A percentile compares a stretch with the other conserved stretches of the same genome.
These are phyloP conservation scores for Liodrosophila aerea DNA, from an alignment of 2,888 invertebrate species.

Conservation along the genomic window DNA sequence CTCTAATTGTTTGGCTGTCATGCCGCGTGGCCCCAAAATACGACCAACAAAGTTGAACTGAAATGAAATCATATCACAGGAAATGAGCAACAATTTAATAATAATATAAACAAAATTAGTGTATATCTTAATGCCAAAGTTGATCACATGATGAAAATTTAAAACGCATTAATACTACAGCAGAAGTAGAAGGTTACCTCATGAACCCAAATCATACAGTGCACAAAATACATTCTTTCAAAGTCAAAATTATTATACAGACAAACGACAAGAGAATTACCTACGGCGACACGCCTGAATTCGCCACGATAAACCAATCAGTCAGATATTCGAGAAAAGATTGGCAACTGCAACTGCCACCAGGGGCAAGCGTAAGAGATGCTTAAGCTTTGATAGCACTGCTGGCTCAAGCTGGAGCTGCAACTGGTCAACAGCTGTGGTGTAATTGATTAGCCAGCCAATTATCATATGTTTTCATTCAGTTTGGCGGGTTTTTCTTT, in stretches of 20 bases:
- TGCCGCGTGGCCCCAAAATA: constrained; percentile 99
- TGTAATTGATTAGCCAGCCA: constrained; percentile 22
- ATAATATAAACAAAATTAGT: constrained; percentile 27
- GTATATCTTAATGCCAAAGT: constrained; percentile 42
- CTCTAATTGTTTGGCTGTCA: constrained; percentile 99
- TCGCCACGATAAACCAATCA: constrained; percentile 79
- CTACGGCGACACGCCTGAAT: constrained; percentile 74
- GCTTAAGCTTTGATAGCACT: background rate
- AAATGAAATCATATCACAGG: constrained; percentile 83
- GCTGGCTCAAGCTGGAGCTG: background rate
- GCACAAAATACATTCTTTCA: constrained; percentile 53
- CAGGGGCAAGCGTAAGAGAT: constrained; percentile 18
- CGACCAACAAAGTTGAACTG: constrained; percentile 99
- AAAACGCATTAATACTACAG: constrained; percentile 59
- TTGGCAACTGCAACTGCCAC: constrained; percentile 49
- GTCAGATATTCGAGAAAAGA: constrained; percentile 38
- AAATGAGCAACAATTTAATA: constrained; percentile 55
- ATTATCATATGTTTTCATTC: constrained; percentile 41
- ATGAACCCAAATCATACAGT: constrained; percentile 34
- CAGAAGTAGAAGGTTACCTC: constrained; percentile 37
- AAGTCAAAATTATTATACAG: constrained; percentile 65
- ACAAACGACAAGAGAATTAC: constrained; percentile 51
- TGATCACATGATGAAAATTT: constrained; percentile 49
- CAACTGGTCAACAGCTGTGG: background rate
- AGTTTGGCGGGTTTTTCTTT: background rate